phyloP scores from a whole-genome alignment of 2,888 invertebrate species.

The Protula sp. region DNA sequence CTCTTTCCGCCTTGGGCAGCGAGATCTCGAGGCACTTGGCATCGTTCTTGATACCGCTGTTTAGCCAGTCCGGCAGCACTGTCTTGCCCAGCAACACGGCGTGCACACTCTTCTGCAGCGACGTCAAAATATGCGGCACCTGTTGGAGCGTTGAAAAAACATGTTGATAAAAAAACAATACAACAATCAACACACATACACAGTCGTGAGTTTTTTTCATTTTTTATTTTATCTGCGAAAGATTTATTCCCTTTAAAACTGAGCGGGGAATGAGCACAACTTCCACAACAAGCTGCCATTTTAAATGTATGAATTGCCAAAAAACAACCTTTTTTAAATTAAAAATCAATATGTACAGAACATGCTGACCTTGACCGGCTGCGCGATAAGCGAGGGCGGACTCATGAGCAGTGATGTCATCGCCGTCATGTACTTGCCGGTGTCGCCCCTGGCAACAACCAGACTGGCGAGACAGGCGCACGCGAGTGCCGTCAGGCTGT shows the following conservation, averaged over 20 bases:
- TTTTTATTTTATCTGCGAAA: too few species aligned
- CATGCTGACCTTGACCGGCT: conserved; percentile 63
- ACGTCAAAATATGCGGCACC: conserved; percentile 72
- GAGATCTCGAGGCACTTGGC: background rate
- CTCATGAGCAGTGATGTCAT: conserved; percentile 84
- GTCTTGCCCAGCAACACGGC: conserved; percentile 80
- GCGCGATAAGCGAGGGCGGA: conserved; percentile 68
- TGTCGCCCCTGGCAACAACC: conserved; percentile 87
- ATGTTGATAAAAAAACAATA: too few species aligned
- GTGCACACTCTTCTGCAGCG: conserved; percentile 82
- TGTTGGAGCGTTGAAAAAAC: too few species aligned
- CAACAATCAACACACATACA: too few species aligned
- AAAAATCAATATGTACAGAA: too few species aligned
- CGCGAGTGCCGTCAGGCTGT: conserved; percentile 72
- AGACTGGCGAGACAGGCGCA: conserved; percentile 87
- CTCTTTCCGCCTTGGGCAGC: background rate
- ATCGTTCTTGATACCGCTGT: conserved; percentile 74
- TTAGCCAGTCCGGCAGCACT: conserved; percentile 80
- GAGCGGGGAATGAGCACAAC: too few species aligned
- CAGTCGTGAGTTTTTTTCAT: too few species aligned
- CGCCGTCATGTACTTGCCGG: conserved; percentile 81
- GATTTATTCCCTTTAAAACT: too few species aligned
- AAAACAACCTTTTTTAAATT: too few species aligned
- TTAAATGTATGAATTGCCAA: too few species aligned
- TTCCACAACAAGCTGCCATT: too few species aligned